Evolutionary conservation across 2,888 invertebrate species (phyloP).

Genomic region (Xylota sylvarum): DNA sequence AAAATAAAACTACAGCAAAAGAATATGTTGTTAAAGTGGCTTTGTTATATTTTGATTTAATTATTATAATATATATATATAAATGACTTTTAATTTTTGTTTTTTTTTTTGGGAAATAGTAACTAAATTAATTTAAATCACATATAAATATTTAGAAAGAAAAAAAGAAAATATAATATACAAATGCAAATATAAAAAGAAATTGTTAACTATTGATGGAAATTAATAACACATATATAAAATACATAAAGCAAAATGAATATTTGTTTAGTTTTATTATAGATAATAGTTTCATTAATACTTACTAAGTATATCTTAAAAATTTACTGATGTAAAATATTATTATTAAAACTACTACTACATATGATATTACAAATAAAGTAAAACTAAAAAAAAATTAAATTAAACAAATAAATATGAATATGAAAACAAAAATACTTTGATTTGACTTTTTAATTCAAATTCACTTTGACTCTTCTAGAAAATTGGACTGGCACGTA

Average conservation of each 20-base stretch:
- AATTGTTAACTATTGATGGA: conserved; percentile 66
- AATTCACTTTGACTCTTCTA: too few species aligned
- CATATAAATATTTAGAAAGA: conserved; percentile 48
- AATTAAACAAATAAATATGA: conserved; percentile 52
- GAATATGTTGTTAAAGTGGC: conserved; percentile 50
- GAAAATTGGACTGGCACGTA: too few species aligned
- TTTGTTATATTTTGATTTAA: conserved; percentile 62
- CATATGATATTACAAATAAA: conserved; percentile 67
- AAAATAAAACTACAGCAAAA: conserved; percentile 13
- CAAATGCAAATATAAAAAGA: conserved; percentile 46
- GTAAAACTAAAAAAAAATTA: conserved; percentile 35
- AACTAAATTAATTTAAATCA: conserved; percentile 39
- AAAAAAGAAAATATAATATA: conserved; percentile 35
- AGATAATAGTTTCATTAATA: conserved; percentile 63
- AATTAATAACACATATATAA: conserved; percentile 33
- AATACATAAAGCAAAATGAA: neutral
- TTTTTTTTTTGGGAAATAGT: conserved; percentile 26
- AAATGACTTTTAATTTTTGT: neutral
- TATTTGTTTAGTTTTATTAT: conserved; percentile 59
- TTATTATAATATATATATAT: conserved; percentile 28
- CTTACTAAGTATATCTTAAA: conserved; percentile 64
- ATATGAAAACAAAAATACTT: conserved; percentile 22
- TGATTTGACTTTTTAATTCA: too few species aligned
- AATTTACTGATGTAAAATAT: conserved; percentile 66
- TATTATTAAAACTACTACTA: conserved; percentile 67